Evolutionary conservation across 2,888 invertebrate species (phyloP).

Genomic region (Leptodirus hochenwartii): DNA sequence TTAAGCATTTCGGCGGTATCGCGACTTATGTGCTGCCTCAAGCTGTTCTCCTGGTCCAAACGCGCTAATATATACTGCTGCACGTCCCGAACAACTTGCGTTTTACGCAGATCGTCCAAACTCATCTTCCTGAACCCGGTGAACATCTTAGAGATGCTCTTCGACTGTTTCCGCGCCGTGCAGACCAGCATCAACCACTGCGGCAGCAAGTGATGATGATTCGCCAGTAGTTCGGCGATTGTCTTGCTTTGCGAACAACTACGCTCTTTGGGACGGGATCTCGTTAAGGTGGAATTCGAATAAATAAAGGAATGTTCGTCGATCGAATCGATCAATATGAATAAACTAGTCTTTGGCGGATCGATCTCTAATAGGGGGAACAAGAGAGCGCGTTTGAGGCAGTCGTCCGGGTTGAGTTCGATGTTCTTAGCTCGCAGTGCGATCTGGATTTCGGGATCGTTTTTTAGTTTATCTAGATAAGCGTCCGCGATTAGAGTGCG

Average conservation of each 20-base stretch:
- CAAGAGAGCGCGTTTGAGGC: constrained; percentile 72
- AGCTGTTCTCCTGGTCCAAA: constrained; percentile 73
- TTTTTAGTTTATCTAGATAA: constrained; percentile 58
- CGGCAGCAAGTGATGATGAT: constrained; percentile 80
- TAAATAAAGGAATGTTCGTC: constrained; percentile 57
- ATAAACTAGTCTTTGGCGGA: constrained; percentile 68
- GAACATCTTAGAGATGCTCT: constrained; percentile 65
- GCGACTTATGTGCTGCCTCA: constrained; percentile 73
- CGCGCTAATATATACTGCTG: constrained; percentile 87
- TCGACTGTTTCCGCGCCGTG: constrained; percentile 72
- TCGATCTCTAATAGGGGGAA: constrained; percentile 75
- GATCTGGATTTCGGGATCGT: constrained; percentile 65
- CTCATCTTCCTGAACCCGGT: constrained; percentile 79
- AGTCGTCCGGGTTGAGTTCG: constrained; percentile 79
- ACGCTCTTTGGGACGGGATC: constrained; percentile 29
- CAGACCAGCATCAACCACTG: constrained; percentile 84
- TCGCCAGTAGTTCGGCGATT: constrained; percentile 68
- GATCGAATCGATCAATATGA: constrained; percentile 80
- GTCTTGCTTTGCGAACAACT: constrained; percentile 37
- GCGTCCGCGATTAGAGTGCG: constrained; percentile 53
- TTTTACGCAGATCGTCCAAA: constrained; percentile 75
- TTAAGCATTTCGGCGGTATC: constrained; percentile 91
- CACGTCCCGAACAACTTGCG: constrained; percentile 83
- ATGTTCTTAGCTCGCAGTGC: constrained; percentile 64
- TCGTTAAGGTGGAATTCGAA: constrained; percentile 34